Conservation (phyloP, 2,888 invertebrate species). For the Drosophila prostipennis region DNA sequence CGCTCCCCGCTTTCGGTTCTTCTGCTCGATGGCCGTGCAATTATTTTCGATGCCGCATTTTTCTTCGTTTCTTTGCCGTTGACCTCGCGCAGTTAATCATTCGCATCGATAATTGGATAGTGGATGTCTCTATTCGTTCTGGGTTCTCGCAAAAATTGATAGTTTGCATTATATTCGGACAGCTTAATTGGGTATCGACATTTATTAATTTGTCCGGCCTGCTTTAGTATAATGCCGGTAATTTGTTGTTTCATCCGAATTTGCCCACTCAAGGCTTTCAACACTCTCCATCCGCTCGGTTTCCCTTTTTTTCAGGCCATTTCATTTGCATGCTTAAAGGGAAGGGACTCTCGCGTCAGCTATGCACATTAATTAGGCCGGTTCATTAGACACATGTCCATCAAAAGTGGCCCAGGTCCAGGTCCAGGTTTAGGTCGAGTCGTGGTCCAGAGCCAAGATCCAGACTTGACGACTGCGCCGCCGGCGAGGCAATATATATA, state of each 20-base stretch:
- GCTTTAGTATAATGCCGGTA: constrained; percentile 32
- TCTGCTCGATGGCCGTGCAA: constrained; percentile 33
- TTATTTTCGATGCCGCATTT: constrained; percentile 31
- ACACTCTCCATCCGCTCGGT: constrained; percentile 63
- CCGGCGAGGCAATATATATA: constrained; percentile 40
- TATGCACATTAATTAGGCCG: constrained; percentile 74
- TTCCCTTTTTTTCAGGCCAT: constrained; percentile 19
- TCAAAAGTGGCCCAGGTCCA: constrained; percentile 48
- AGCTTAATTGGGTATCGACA: constrained; percentile 79
- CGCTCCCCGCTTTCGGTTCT: constrained; percentile 1
- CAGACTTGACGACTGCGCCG: constrained; percentile 48
- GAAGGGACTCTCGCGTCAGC: constrained; percentile 19
- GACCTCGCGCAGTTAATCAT: constrained; percentile 59
- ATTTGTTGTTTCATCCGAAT: constrained; percentile 38
- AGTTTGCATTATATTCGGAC: constrained; percentile 68
- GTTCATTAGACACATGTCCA: constrained; percentile 80
- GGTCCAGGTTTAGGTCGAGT: constrained; percentile 8
- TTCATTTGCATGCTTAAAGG: constrained; percentile 27
- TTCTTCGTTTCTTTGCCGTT: constrained; percentile 32
- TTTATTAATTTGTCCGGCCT: constrained; percentile 70
- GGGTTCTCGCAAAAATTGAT: constrained; percentile 60
- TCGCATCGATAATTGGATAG: constrained; percentile 67
- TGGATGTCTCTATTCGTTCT: constrained; percentile 66
- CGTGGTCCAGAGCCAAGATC: constrained; percentile 9
- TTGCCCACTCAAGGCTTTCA: constrained; percentile 56